Percentiles rank a stretch among this genome's conserved stretches.
phyloP scores from a whole-genome alignment of 64 coral and sea anemone genomes.

The Trachythela sp. region DNA sequence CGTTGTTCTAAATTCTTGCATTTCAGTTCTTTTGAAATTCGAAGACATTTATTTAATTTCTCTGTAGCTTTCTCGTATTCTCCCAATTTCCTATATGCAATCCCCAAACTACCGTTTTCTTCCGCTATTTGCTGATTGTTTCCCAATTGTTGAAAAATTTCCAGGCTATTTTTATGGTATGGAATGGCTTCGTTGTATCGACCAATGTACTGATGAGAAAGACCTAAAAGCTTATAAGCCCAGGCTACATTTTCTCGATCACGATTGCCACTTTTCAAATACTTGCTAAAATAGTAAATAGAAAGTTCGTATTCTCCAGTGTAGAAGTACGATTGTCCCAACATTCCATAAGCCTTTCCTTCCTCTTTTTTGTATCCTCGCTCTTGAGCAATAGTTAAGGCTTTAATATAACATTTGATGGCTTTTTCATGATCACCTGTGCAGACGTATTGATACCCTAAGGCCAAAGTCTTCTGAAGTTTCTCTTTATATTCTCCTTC shows the following conservation, averaged over 20 bases:
- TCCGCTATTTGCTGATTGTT: background rate
- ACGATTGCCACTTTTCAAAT: background rate
- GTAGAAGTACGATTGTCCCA: background rate
- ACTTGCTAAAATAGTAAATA: background rate
- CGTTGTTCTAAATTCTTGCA: background rate
- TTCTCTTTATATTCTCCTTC: too few relatives aligned
- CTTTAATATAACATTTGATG: too few relatives aligned
- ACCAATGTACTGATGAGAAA: background rate
- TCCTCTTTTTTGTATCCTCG: slow-evolving; percentile 7
- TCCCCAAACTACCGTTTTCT: background rate
- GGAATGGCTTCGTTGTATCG: background rate
- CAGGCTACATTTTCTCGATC: background rate
- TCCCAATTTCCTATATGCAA: background rate
- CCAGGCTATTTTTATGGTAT: background rate
- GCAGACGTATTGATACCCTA: too few relatives aligned
- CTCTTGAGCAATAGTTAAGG: background rate
- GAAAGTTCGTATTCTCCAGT: background rate
- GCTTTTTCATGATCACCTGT: too few relatives aligned
- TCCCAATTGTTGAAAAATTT: slow-evolving; percentile 4
- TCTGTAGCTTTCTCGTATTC: background rate
- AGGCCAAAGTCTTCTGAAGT: too few relatives aligned
- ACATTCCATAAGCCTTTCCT: background rate
- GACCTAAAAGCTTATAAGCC: background rate
- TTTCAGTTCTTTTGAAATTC: background rate
- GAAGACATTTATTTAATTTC: background rate